phyloP scores from a whole-genome alignment of 2,888 invertebrate genomes.

The Xestia rhomboidea region DNA sequence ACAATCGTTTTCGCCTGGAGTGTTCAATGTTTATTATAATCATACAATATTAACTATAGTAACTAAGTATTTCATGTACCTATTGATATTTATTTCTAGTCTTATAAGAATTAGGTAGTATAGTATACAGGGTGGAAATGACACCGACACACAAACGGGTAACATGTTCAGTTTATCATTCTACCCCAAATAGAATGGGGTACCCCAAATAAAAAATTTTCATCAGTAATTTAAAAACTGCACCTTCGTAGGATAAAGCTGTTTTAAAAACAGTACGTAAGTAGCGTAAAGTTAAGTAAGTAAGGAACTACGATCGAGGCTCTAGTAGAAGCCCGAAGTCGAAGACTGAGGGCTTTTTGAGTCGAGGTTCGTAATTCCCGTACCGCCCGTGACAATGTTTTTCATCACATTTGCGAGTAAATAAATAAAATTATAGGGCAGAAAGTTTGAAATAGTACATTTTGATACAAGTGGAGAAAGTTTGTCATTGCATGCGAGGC shows the following conservation, averaged over 20 bases:
- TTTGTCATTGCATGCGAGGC: no score
- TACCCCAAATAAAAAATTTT: not conserved
- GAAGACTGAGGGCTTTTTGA: no score
- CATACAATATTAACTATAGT: constrained; percentile 47
- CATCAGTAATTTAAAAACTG: not conserved
- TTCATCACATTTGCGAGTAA: no score
- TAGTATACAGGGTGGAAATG: constrained; percentile 22
- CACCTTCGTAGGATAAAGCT: not conserved
- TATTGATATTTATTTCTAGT: constrained; percentile 60
- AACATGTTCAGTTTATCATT: not conserved
- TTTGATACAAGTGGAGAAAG: no score
- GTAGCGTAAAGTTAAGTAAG: no score
- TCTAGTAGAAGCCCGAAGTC: no score
- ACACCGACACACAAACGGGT: not conserved
- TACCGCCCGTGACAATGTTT: no score
- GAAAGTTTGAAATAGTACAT: no score
- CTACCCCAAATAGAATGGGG: not conserved
- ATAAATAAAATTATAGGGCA: no score
- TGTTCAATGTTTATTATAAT: constrained; percentile 75
- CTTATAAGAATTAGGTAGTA: constrained; percentile 51
- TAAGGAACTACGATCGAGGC: no score
- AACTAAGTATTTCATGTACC: constrained; percentile 60
- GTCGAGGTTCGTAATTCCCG: no score
- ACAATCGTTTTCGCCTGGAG: constrained; percentile 74
- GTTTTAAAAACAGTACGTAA: not conserved